Percentiles rank a stretch among this genome's conserved stretches.
These are phyloP conservation scores for Oxyura jamaicensis DNA, from an alignment of 2,113 vertebrate genomes.

Conservation along the genomic window DNA sequence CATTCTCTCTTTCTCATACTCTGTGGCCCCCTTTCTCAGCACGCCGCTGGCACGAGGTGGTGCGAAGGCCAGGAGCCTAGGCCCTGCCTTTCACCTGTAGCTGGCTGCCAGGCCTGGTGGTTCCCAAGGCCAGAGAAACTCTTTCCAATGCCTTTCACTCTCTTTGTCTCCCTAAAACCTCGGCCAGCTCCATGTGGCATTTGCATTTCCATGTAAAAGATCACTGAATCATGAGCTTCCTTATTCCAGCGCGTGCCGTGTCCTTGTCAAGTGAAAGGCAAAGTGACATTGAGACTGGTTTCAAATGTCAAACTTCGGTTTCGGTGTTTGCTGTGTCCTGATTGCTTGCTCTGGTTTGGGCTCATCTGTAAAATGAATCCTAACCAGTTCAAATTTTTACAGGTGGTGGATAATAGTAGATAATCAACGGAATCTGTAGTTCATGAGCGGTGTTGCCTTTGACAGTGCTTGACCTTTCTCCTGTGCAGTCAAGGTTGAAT, in stretches of 20 bases:
- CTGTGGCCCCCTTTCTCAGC: neutral
- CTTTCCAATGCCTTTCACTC: accelerated
- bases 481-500: neutral
- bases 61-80: neutral
- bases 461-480: slow-evolving; percentile 27
- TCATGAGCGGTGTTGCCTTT: neutral
- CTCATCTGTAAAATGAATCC: neutral
- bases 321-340: neutral
- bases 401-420: neutral
- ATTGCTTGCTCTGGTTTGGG: neutral
- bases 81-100: neutral
- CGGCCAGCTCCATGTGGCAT: accelerated
- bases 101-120: neutral
- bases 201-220: neutral
- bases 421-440: neutral
- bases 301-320: slow-evolving; percentile 60
- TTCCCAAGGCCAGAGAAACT: neutral
- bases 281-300: slow-evolving; percentile 77
- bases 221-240: neutral
- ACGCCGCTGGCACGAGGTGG: accelerated
- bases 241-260: neutral
- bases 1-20: too few relatives aligned
- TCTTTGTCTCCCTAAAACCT: neutral
- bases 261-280: slow-evolving; percentile 72
- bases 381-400: neutral